phyloP scores from a whole-genome alignment of 2,113 vertebrate genomes.

The Falco punctatus region DNA sequence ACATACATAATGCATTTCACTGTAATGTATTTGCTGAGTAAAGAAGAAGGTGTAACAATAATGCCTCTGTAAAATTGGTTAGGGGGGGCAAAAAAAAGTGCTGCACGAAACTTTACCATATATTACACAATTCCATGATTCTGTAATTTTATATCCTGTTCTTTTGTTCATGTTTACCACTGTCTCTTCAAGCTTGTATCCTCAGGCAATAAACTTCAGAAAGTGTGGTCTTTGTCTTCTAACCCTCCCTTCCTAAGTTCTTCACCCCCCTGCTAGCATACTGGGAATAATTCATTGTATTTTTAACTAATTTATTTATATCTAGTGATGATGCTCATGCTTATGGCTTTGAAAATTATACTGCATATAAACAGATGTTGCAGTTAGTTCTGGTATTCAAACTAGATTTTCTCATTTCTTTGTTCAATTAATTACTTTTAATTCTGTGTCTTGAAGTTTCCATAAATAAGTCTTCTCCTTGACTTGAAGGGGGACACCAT shows the following conservation, averaged over 20 bases:
- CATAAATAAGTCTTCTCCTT: neutral
- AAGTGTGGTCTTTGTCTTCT: neutral
- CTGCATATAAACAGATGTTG: neutral
- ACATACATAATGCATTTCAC: neutral
- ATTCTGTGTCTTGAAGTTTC: neutral
- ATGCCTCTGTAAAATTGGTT: neutral
- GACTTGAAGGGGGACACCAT: neutral
- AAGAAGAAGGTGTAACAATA: neutral
- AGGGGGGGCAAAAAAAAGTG: neutral
- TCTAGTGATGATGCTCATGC: neutral
- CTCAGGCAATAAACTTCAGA: neutral
- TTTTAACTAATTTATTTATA: neutral
- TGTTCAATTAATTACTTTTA: neutral
- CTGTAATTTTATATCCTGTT: neutral
- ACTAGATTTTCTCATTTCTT: neutral
- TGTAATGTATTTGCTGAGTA: neutral
- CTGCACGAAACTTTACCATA: neutral
- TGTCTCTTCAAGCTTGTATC: neutral
- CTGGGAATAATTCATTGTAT: neutral
- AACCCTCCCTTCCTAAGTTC: neutral
- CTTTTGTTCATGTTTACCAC: neutral
- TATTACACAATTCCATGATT: neutral
- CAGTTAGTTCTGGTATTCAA: neutral
- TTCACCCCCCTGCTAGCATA: neutral
- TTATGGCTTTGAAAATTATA: neutral